Base-by-base conservation (phyloP, 2,888 invertebrate genomes). In the Glaucopsyche alexis region DNA sequence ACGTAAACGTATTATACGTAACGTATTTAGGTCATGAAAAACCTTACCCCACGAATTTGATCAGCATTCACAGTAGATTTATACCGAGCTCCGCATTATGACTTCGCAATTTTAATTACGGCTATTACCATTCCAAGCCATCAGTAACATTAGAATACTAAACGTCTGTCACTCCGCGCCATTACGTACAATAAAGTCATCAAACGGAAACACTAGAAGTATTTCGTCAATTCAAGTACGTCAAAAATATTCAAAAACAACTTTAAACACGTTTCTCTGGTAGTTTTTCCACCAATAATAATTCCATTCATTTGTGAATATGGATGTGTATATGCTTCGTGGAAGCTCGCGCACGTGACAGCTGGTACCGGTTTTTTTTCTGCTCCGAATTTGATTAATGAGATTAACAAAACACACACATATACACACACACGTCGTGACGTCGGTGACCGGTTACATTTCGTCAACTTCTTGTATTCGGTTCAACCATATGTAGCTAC, bases 231-330 rank as follows among this genome's bases (percentile, higher is more conserved):
- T 7, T 38, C 11, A 60, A 60, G 11, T 11, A 11, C 16, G 1
- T 8, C 42, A 2, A 4, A 42, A 29, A 29, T 5, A 60, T 8
- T 7, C 19, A 19, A 3, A 55, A 52, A 52, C 16, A 52, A 16
- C n/a, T 16, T 52, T 52, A n/a, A n/a, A 55, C 14, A 55, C 2
- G 55, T 19, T 55, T 55, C 55, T 13, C 60, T 11, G 60, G 60
- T 60, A 60, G 16, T n/a, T n/a, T n/a, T 60, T 29, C 16, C 6
- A 16, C 60, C 29, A 11, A 5, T 29, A 19, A 60, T 16, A 13
- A 60, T 60, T 60, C 60, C 60, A 8, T 29, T 60, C 60, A 60
- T 29, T 60, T 9, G 60, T 60, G 13, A 60, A 60, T 60, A 29
- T 60, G 11, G 5, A 60, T 60, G 50, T 7, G 8, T 6, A n/a